A percentile compares a stretch with the other conserved stretches of the same genome.
These are phyloP conservation scores for Coregonus ussuriensis DNA, from an alignment of 2,797 vertebrate species.

Conservation along the genomic window DNA sequence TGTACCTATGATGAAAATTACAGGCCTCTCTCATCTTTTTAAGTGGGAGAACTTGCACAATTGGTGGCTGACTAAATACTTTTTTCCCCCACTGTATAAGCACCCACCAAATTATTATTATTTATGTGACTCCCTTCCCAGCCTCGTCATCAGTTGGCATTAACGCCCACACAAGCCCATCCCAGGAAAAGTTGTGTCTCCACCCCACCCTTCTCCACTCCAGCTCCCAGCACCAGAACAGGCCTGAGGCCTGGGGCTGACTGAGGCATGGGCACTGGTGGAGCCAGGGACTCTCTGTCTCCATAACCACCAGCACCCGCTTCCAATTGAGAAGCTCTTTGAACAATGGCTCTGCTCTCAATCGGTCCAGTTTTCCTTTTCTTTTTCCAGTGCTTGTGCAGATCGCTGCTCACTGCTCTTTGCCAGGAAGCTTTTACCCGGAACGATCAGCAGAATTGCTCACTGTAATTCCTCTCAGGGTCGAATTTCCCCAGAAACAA, in stretches of 20 bases:
- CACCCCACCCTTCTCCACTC: slow-evolving; percentile 33
- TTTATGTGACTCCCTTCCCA: slow-evolving; percentile 15
- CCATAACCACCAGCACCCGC: slow-evolving; percentile 50
- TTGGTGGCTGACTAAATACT: no score
- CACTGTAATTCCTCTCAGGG: slow-evolving; percentile 48
- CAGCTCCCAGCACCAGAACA: slow-evolving; percentile 33
- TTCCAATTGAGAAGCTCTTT: slow-evolving; percentile 70
- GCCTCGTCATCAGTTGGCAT: slow-evolving; percentile 56
- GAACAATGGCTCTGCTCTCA: slow-evolving; percentile 69
- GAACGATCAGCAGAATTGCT: slow-evolving; percentile 58
- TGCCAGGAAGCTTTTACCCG: slow-evolving; percentile 69
- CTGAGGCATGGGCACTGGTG: slow-evolving; percentile 56
- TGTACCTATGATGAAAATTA: no score
- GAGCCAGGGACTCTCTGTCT: slow-evolving; percentile 10
- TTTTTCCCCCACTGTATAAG: no score
- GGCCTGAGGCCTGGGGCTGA: slow-evolving; percentile 18
- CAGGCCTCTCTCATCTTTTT: no score
- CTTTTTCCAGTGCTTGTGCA: slow-evolving; percentile 61
- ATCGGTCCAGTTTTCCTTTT: slow-evolving; percentile 66
- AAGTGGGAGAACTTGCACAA: no score
- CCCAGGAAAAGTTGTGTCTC: slow-evolving; percentile 17
- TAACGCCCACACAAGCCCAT: slow-evolving; percentile 24
- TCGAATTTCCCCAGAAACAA: slow-evolving; percentile 52
- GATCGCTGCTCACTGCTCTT: slow-evolving; percentile 51
- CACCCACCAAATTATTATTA: no score